Conservation (phyloP, 2,113 vertebrate genomes). For the Orycteropus afer region DNA sequence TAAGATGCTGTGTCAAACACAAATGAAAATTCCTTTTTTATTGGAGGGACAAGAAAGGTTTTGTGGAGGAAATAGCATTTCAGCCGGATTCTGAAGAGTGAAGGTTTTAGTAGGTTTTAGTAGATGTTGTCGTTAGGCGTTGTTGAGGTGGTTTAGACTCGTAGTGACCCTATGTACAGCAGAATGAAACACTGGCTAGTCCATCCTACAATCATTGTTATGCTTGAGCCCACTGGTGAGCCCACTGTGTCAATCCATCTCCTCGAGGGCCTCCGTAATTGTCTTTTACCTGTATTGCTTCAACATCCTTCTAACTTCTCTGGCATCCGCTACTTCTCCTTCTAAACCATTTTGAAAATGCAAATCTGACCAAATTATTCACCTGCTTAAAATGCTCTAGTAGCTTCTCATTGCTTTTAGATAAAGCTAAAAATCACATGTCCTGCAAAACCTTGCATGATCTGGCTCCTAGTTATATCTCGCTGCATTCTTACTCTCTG, state of each 20-base stretch:
- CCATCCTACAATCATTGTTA: no score
- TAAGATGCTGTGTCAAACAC: background rate
- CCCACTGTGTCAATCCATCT: no score
- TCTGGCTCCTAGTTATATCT: background rate
- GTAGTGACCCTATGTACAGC: no score
- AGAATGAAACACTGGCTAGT: no score
- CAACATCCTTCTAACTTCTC: background rate
- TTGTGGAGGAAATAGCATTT: background rate
- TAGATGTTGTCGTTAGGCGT: no score
- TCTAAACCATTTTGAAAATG: slow-evolving; percentile 26
- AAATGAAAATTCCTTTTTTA: background rate
- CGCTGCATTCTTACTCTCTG: background rate
- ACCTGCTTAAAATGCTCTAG: background rate
- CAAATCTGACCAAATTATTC: background rate
- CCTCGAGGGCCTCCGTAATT: no score
- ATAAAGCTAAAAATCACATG: background rate
- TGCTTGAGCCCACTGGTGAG: no score
- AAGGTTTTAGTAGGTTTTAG: background rate
- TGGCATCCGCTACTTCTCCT: background rate
- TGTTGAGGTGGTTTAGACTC: no score
- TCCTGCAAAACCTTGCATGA: background rate
- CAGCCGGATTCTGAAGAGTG: background rate
- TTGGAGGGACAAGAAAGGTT: background rate
- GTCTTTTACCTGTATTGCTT: background rate
- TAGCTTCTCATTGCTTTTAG: background rate